phyloP scores from a whole-genome alignment of 1,140 invertebrate species.

The Harpegnathos saltator region DNA sequence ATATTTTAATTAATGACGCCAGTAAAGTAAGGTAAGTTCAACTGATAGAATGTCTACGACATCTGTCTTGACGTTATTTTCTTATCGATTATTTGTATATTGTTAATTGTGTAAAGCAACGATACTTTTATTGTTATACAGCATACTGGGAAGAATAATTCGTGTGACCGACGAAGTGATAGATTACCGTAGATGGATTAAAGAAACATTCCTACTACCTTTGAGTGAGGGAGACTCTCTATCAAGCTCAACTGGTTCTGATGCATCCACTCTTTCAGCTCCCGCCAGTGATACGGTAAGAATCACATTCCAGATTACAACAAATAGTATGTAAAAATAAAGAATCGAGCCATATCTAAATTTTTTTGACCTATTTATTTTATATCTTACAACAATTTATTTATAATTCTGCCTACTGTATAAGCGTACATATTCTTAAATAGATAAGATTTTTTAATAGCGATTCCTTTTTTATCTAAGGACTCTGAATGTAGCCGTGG shows the following conservation, averaged over 20 bases:
- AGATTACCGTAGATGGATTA: slow-evolving; percentile 93
- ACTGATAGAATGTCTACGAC: neutral
- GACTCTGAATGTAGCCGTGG: slow-evolving; percentile 86
- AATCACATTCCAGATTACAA: neutral
- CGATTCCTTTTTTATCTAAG: slow-evolving; percentile 72
- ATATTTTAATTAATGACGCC: slow-evolving; percentile 87
- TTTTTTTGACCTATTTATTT: neutral
- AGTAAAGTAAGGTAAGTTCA: slow-evolving; percentile 85
- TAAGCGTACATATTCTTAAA: neutral
- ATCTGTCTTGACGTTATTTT: neutral
- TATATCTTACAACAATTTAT: too few relatives aligned
- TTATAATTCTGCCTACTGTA: neutral
- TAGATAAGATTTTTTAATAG: slow-evolving; percentile 3
- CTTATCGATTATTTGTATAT: slow-evolving; percentile 16
- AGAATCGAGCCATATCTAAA: neutral
- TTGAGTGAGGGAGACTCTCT: slow-evolving; percentile 82
- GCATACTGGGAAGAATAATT: slow-evolving; percentile 95
- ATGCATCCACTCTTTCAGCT: slow-evolving; percentile 84
- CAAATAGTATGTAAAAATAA: neutral
- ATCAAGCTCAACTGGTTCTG: slow-evolving; percentile 85
- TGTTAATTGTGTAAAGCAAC: slow-evolving; percentile 11
- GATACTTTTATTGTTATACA: slow-evolving; percentile 78
- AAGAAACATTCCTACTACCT: slow-evolving; percentile 87
- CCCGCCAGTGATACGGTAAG: slow-evolving; percentile 85
- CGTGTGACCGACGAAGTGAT: slow-evolving; percentile 97